Conservation (phyloP, 1,140 invertebrate genomes). For the Megalopta genalis region DNA sequence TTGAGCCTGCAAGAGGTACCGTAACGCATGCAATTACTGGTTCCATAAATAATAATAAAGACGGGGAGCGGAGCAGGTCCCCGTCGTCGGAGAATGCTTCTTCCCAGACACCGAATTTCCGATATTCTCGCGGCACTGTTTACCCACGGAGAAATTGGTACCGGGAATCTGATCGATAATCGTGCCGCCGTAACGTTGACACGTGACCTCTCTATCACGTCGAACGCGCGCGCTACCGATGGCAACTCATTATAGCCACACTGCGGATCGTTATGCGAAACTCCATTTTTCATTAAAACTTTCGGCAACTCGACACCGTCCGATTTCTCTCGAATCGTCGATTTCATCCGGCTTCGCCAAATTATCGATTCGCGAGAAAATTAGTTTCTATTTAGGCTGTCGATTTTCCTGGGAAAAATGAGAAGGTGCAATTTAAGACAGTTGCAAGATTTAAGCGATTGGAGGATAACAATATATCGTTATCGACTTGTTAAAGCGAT, state of each 20-base stretch:
- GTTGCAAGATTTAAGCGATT: too few relatives aligned
- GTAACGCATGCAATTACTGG: neutral
- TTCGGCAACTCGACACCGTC: too few relatives aligned
- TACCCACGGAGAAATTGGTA: conserved; percentile 5
- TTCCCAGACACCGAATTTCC: conserved; percentile 4
- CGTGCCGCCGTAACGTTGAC: conserved; percentile 8
- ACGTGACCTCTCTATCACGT: conserved; percentile 10
- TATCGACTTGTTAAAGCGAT: too few relatives aligned
- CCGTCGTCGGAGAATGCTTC: neutral
- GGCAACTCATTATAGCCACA: conserved; percentile 6
- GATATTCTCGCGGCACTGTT: conserved; percentile 9
- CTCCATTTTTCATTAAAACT: too few relatives aligned
- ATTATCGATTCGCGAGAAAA: too few relatives aligned
- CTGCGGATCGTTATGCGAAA: too few relatives aligned
- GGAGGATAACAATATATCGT: too few relatives aligned
- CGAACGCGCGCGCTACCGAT: neutral
- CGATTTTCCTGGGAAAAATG: too few relatives aligned
- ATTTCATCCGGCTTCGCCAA: too few relatives aligned
- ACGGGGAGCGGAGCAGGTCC: neutral
- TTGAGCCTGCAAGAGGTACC: neutral
- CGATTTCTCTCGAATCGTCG: too few relatives aligned
- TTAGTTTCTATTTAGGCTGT: too few relatives aligned
- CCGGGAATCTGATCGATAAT: conserved; percentile 16
- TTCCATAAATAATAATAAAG: neutral
- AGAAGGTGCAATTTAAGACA: too few relatives aligned